These are phyloP conservation scores for Benthosema pterotum DNA, from an alignment of 2,797 vertebrate genomes.

Conservation along the genomic window DNA sequence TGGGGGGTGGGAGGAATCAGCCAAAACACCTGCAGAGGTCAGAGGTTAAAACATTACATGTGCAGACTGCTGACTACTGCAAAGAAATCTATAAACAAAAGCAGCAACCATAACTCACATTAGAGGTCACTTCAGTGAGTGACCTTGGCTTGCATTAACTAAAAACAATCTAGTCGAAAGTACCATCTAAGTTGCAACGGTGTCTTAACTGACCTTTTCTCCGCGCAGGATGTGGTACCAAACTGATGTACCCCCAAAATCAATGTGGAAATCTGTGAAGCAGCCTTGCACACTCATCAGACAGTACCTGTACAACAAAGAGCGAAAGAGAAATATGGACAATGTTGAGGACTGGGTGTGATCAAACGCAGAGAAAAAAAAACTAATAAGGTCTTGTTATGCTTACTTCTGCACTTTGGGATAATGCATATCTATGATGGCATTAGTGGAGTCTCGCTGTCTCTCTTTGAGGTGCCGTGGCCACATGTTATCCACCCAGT, in stretches of 20 bases:
- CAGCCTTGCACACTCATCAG: conserved; percentile 98
- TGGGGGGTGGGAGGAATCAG: conserved; percentile 94
- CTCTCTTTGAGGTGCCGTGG: conserved; percentile 96
- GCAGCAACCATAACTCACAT: neutral
- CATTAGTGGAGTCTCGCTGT: conserved; percentile 96
- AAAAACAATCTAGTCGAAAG: neutral
- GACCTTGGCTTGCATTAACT: neutral
- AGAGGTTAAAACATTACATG: conserved; percentile 3
- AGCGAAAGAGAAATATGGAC: neutral
- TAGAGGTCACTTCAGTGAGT: neutral
- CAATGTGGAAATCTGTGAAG: conserved; percentile 98
- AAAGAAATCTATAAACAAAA: conserved; percentile 11
- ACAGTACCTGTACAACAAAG: conserved; percentile 85
- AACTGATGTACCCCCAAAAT: conserved; percentile 97
- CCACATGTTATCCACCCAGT: conserved; percentile 99
- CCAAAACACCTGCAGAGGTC: conserved; percentile 90
- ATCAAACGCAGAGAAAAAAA: neutral
- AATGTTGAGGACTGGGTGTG: neutral
- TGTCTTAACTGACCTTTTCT: conserved; percentile 86
- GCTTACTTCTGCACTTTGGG: conserved; percentile 99
- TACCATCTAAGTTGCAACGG: neutral
- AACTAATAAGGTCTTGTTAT: neutral
- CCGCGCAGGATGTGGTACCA: conserved; percentile 98
- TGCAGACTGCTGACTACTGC: neutral
- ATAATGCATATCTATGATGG: conserved; percentile 98